Evolutionary conservation across 2,113 vertebrate species (phyloP), one percentile per base, ranked within the genome.

Genomic region (Cyanoramphus novaezelandiae): DNA sequence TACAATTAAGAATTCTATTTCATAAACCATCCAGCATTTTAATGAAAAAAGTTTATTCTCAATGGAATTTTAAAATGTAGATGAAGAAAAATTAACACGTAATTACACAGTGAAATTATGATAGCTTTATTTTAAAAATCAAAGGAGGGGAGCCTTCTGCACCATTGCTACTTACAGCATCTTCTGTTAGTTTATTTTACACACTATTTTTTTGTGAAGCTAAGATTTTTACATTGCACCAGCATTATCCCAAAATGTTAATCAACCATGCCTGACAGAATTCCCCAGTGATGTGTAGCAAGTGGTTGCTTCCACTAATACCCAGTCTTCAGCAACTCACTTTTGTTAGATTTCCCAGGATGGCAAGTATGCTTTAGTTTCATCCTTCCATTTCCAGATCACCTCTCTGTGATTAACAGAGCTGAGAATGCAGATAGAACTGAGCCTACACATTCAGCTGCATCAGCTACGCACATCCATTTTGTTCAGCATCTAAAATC

Each of bases 21-120:
- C 88, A 95, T 87, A 96, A 96, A 95, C 69, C 82, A 97, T 92
- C 64, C 47, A 90, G 90, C 95, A 95, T 94, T 96, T 95, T 95
- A 94, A 96, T 96, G 93, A 92, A 96, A 97, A 95, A 94, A 95
- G 90, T 94, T 94, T 95, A 96, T 81, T 96, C 95, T 94, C 95
- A 93, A 92, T 94, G 77, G 92, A 95, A 93, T 96, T 96, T 91
- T 94, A 95, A 96, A 95, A 95, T 94, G 96, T 92, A 95, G 95
- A 97, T 96, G 92, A 92, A 94, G 95, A 94, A 93, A 96, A 96
- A 95, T 96, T 96, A 96, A 92, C 96, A 96, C 96, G 80, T 93
- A 94, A 97, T 96, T 92, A 96, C 91, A 95, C 64, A 86, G 70
- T 88, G 60, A 94, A 97, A 96, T 92, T 94, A 95, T 76, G 91